Evolutionary conservation across 1,140 invertebrate genomes (phyloP).

Genomic region (Zaprionus tsacasi): DNA sequence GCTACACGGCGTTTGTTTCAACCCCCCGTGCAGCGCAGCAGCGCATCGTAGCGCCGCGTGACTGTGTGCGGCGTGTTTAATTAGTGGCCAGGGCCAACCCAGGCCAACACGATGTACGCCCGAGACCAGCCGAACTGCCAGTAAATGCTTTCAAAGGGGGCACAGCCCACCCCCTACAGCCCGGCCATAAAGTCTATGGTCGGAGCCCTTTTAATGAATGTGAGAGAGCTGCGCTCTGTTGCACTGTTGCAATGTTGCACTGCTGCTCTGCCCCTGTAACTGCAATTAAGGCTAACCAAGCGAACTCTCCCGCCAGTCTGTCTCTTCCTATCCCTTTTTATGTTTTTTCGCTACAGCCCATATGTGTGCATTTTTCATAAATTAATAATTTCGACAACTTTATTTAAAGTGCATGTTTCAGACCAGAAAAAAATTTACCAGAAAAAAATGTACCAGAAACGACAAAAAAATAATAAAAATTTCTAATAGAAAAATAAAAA

Average conservation of each 20-base stretch:
- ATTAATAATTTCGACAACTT: conserved; percentile 74
- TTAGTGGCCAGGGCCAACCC: conserved; percentile 36
- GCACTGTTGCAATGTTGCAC: conserved; percentile 30
- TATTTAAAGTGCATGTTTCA: conserved; percentile 61
- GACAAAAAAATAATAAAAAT: neutral
- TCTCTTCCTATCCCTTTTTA: conserved; percentile 15
- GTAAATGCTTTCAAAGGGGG: conserved; percentile 22
- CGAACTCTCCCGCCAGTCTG: conserved; percentile 28
- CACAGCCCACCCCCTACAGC: conserved; percentile 25
- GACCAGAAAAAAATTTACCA: no score
- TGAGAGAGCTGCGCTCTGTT: conserved; percentile 51
- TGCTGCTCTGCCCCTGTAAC: conserved; percentile 23
- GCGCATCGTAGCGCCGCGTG: neutral
- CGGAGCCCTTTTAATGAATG: conserved; percentile 73
- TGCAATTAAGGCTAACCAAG: conserved; percentile 75
- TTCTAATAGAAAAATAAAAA: neutral
- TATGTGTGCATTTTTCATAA: conserved; percentile 56
- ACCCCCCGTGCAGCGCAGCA: neutral
- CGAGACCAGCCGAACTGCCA: conserved; percentile 1
- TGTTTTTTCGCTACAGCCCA: conserved; percentile 14
- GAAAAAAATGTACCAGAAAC: conserved; percentile 1
- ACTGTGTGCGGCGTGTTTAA: conserved; percentile 30
- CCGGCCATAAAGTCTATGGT: conserved; percentile 36
- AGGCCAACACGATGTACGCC: neutral
- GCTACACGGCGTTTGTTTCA: neutral